Evolutionary conservation across 2,113 vertebrate genomes (phyloP), one percentile per base, ranked within the genome.

Genomic region (Zosterops hypoxanthus): DNA sequence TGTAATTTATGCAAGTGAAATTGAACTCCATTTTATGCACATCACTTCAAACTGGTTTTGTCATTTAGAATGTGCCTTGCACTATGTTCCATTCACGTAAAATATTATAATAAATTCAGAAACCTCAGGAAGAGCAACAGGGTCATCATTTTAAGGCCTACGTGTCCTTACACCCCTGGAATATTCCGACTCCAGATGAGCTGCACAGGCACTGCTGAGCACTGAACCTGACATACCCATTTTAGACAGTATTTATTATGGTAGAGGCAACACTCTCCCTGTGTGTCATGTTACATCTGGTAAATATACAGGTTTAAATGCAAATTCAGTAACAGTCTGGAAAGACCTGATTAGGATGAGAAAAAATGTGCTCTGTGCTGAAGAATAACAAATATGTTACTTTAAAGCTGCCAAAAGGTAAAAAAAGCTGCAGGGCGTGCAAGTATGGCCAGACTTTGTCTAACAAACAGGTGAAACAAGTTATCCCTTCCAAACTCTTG

Each of bases 291-390:
- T 76, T 78, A 90, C 47, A 70, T 44, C 39, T 78, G n/a, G 41
- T 16, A 95, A 91, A 57, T 24, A 93, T 3, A 85, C 28, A 79
- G 28, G 36, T 71, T 88, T 73, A 80, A 29, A 68, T 65, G 78
- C 29, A 75, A 94, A 91, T 56, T 86, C 59, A 92, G 71, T 46
- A 92, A 47, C 34, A 61, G 47, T 29, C 57, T 57, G 55, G 29
- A 77, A 97, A 86, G 20, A 82, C 76, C 47, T 87, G 76, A 86
- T 86, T 42, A 94, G 60, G 29, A 82, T 79, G 46, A 80, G 60
- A 69, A 96, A 96, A 96, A 79, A 52, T 17, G 11, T 57, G 18
- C 64, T 77, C n/a, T 82, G 25, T 63, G 52, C 29, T 81, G 49
- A 97, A 66, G 42, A 84, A 92, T 26, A 82, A 56, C 31, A 94